phyloP scores from a whole-genome alignment of 2,888 invertebrate species.

The Dermolepida albohirtum region DNA sequence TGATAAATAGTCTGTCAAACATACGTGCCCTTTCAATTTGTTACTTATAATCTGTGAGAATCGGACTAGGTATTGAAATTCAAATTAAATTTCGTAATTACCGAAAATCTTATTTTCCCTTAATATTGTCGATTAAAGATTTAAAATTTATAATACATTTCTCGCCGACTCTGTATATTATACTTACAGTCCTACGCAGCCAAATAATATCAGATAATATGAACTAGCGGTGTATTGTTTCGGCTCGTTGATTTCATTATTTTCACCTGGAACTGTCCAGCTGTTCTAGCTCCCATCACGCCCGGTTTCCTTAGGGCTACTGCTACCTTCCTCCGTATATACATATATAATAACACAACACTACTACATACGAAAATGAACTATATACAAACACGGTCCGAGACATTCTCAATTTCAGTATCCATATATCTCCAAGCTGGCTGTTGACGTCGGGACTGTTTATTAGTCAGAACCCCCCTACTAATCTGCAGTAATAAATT shows the following conservation, averaged over 20 bases:
- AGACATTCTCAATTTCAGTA: conserved; percentile 61
- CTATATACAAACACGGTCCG: conserved; percentile 18
- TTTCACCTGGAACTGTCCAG: conserved; percentile 65
- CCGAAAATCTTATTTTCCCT: no score
- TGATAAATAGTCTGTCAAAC: no score
- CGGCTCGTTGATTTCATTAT: conserved; percentile 67
- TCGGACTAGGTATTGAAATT: no score
- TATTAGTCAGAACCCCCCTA: conserved; percentile 59
- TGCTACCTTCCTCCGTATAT: conserved; percentile 29
- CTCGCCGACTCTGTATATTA: no score
- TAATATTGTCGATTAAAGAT: no score
- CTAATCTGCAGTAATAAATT: conserved; percentile 42
- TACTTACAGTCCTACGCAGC: no score
- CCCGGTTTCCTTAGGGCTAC: conserved; percentile 55
- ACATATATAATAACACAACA: conserved; percentile 25
- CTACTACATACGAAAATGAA: conserved; percentile 1
- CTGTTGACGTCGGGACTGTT: conserved; percentile 59
- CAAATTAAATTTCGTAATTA: no score
- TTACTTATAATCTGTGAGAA: no score
- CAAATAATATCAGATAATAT: conserved; percentile 30
- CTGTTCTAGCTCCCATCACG: conserved; percentile 62
- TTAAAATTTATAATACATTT: no score
- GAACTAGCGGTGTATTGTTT: conserved; percentile 57
- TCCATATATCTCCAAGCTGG: conserved; percentile 62
- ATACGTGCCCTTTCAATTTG: no score